phyloP scores from a whole-genome alignment of 2,113 vertebrate species.

The Procavia capensis region DNA sequence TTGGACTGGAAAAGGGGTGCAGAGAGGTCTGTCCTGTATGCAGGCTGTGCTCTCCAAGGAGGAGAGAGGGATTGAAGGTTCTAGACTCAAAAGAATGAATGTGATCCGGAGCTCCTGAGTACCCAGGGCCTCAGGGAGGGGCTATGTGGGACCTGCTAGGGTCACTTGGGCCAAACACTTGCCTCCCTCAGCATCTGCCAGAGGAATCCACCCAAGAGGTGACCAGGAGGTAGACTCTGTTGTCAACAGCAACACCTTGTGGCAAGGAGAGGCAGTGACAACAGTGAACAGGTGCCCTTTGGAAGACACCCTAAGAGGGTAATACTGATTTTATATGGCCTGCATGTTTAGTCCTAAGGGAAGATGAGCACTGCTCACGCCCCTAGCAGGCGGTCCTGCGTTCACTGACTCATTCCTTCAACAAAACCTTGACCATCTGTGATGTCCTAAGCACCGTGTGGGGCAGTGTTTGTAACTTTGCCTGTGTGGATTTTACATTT shows the following conservation, averaged over 20 bases:
- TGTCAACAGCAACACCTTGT: background rate
- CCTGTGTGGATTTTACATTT: background rate
- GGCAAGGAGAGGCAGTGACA: background rate
- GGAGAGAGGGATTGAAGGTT: background rate
- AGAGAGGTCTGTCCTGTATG: background rate
- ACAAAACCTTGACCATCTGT: background rate
- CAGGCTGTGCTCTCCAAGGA: background rate
- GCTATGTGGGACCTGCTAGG: background rate
- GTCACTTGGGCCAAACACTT: background rate
- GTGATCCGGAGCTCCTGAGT: background rate
- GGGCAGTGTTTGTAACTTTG: background rate
- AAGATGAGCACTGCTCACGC: background rate
- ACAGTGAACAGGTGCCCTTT: background rate
- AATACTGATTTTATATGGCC: background rate
- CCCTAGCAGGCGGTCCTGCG: background rate
- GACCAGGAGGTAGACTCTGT: no score
- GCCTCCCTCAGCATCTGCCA: no score
- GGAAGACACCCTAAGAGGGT: background rate
- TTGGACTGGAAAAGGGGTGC: background rate
- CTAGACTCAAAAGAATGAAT: background rate
- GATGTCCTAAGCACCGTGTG: background rate
- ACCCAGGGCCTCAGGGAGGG: background rate
- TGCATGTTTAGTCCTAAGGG: no score
- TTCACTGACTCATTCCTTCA: background rate
- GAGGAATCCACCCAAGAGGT: no score